Conservation (phyloP, 2,113 vertebrate genomes). For the Drymodes brunneopygia region DNA sequence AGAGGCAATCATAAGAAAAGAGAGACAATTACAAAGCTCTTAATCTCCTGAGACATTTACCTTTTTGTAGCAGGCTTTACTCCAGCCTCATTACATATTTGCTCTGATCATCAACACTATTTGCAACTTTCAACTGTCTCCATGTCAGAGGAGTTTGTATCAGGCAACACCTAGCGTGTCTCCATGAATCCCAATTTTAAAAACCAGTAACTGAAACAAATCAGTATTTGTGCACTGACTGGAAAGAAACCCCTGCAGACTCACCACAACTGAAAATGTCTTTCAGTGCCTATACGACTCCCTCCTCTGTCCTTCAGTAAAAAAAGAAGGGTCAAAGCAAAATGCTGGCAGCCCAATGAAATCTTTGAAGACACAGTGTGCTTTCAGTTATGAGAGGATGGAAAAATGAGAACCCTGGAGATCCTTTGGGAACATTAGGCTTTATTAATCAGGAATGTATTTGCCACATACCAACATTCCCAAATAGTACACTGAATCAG, state of each 20-base stretch:
- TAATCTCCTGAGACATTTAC: not conserved
- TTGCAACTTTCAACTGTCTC: not conserved
- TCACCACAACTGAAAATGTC: not conserved
- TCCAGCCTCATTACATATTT: not conserved
- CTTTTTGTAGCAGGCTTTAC: not conserved
- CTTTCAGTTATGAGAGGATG: conserved; percentile 23
- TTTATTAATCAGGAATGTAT: conserved; percentile 35
- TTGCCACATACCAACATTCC: conserved; percentile 17
- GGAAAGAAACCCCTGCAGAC: not conserved
- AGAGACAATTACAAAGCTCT: not conserved
- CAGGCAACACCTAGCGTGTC: not conserved
- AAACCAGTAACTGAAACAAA: not conserved
- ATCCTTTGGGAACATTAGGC: conserved; percentile 1
- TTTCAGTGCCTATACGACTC: accelerated
- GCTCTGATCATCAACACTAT: not conserved
- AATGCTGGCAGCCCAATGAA: not conserved
- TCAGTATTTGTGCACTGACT: not conserved
- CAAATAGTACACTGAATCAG: not conserved
- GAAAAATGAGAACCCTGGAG: conserved; percentile 33
- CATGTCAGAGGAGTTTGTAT: not conserved
- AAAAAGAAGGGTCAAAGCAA: conserved; percentile 15
- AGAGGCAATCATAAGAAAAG: not conserved
- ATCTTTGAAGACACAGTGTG: not conserved
- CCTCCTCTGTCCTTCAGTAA: not conserved
- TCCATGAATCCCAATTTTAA: not conserved